Percentiles rank a stretch among this genome's conserved stretches.
Conservation (phyloP, 2,888 invertebrate genomes). For the Rosalia funebris region DNA sequence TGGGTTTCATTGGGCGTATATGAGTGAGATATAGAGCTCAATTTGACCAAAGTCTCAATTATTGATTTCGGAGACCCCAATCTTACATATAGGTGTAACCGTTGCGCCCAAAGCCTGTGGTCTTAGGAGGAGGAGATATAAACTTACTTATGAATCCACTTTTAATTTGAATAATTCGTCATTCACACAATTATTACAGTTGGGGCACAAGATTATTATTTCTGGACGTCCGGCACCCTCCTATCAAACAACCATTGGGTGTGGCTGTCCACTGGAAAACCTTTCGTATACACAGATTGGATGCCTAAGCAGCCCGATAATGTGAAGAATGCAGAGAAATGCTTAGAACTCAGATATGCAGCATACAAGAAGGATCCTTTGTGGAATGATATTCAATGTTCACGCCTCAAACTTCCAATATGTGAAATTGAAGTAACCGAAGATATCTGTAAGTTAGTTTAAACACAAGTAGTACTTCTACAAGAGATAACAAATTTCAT, state of each 20-base stretch:
- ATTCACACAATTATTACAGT: slow-evolving; percentile 15
- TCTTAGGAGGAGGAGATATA: too few species aligned
- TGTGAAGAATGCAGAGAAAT: slow-evolving; percentile 20
- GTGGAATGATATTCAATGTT: neutral
- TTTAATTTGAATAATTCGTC: too few species aligned
- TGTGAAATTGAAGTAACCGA: neutral
- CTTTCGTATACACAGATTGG: slow-evolving; percentile 24
- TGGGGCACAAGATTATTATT: slow-evolving; percentile 12
- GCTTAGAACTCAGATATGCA: slow-evolving; percentile 20
- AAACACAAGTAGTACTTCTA: too few species aligned
- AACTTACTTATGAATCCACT: too few species aligned
- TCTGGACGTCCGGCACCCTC: slow-evolving; percentile 29
- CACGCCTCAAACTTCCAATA: neutral
- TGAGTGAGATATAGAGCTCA: too few species aligned
- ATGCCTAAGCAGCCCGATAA: slow-evolving; percentile 25
- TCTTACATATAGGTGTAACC: too few species aligned
- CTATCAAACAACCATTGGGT: slow-evolving; percentile 23
- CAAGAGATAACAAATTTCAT: too few species aligned
- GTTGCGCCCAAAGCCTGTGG: too few species aligned
- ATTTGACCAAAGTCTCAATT: too few species aligned
- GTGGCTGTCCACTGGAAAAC: slow-evolving; percentile 28
- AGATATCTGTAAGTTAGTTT: too few species aligned
- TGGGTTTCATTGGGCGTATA: too few species aligned
- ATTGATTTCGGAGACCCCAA: too few species aligned
- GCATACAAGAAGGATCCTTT: neutral